phyloP scores from a whole-genome alignment of 2,888 invertebrate genomes.

The Coremacera marginata region DNA sequence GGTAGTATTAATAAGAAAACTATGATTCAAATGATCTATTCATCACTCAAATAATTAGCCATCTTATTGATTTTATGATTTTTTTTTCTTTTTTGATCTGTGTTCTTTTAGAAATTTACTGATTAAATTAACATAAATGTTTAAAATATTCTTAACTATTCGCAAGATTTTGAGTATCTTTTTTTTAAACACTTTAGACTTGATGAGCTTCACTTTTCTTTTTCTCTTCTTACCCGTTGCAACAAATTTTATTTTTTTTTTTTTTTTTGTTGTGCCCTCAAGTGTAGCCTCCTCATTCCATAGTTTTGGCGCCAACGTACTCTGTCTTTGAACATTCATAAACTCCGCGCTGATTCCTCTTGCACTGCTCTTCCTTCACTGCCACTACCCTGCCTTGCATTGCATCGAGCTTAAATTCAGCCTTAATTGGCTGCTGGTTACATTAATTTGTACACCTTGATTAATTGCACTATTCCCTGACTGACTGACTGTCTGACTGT shows the following conservation, averaged over 20 bases:
- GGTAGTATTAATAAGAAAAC: too few species aligned
- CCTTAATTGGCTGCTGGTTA: conserved; percentile 66
- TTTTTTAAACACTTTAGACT: too few species aligned
- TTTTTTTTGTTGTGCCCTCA: not conserved
- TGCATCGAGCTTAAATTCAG: conserved; percentile 54
- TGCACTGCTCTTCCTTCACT: too few species aligned
- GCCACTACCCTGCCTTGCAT: not conserved
- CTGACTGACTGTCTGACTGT: not conserved
- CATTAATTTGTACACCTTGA: conserved; percentile 65
- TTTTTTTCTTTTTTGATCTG: too few species aligned
- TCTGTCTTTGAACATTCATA: not conserved
- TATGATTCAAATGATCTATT: too few species aligned
- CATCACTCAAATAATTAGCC: too few species aligned
- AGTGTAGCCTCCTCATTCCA: not conserved
- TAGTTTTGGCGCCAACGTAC: conserved; percentile 5
- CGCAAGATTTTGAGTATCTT: too few species aligned
- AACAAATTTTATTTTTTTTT: not conserved
- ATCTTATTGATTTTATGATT: too few species aligned
- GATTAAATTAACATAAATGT: too few species aligned
- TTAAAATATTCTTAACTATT: too few species aligned
- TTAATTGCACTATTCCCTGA: conserved; percentile 53
- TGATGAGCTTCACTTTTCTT: too few species aligned
- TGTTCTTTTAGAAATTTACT: too few species aligned
- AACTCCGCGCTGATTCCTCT: not conserved
- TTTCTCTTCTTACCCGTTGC: not conserved